Evolutionary conservation across 2,797 vertebrate species (phyloP).

Genomic region (Hafferia zeledoni): DNA sequence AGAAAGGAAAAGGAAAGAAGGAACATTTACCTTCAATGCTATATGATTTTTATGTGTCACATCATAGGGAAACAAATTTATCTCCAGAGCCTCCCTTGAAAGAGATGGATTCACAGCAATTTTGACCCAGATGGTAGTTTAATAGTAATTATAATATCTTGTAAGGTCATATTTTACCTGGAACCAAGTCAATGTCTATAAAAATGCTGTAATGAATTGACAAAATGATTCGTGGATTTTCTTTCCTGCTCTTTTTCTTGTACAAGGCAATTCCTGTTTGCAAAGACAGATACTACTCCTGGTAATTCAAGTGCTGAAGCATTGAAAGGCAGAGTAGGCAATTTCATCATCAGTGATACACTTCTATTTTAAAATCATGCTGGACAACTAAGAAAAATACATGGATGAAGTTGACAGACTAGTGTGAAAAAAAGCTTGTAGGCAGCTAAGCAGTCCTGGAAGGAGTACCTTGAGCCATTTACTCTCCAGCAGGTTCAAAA

Average conservation of each 20-base stretch:
- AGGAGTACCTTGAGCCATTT: not conserved
- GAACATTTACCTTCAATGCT: not conserved
- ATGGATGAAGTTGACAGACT: not conserved
- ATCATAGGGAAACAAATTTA: not conserved
- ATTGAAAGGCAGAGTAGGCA: not conserved
- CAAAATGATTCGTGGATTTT: not conserved
- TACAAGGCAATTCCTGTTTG: not conserved
- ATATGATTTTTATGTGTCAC: not conserved
- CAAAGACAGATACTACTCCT: not conserved
- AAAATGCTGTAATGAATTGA: not conserved
- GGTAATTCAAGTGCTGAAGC: accelerated
- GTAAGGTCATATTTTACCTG: not conserved
- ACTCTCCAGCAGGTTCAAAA: not conserved
- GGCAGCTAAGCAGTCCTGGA: not conserved
- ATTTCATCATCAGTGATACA: not conserved
- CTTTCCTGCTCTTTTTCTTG: not conserved
- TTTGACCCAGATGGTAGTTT: not conserved
- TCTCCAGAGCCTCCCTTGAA: not conserved
- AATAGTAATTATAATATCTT: not conserved
- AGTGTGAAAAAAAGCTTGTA: not conserved
- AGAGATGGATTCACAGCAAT: not conserved
- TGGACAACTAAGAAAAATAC: not conserved
- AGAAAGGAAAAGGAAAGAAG: not conserved
- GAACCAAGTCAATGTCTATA: not conserved
- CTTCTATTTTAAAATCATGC: not conserved